phyloP scores from a whole-genome alignment of 2,797 vertebrate genomes.

The Pantherophis vulpinus region DNA sequence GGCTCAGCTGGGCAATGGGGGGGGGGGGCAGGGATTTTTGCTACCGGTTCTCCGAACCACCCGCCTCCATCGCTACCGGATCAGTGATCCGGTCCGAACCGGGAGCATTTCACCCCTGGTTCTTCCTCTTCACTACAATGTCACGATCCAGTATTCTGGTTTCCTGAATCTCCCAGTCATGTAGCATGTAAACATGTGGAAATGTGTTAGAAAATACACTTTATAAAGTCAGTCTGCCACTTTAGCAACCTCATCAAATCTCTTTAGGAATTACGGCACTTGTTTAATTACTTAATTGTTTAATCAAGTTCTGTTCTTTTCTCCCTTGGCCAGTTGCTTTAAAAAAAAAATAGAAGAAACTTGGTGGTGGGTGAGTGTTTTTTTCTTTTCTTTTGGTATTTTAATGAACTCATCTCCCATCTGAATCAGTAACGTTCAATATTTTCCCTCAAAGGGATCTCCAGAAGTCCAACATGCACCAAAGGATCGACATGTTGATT shows the following conservation, averaged over 20 bases:
- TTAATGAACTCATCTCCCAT: neutral
- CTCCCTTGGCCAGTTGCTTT: neutral
- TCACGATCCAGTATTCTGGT: neutral
- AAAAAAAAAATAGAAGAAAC: neutral
- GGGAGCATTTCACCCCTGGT: neutral
- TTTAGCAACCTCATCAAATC: neutral
- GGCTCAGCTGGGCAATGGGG: too few species aligned
- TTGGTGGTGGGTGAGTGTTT: neutral
- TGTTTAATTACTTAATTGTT: neutral
- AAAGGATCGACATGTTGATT: neutral
- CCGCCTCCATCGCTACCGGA: too few species aligned
- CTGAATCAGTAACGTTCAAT: neutral
- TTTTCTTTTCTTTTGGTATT: neutral
- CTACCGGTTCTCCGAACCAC: too few species aligned
- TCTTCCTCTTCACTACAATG: neutral
- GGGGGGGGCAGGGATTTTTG: too few species aligned
- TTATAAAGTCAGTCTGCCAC: neutral
- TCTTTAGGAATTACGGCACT: neutral
- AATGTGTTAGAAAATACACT: neutral
- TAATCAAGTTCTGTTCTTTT: neutral
- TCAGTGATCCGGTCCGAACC: too few species aligned
- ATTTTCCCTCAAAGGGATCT: neutral
- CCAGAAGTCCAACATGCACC: neutral
- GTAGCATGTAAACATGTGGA: neutral
- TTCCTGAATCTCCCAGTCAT: neutral